A percentile compares a stretch with the other conserved stretches of the same genome.
Evolutionary conservation across 1,140 invertebrate genomes (phyloP).

Genomic region (Philotrypesis tridentata): DNA sequence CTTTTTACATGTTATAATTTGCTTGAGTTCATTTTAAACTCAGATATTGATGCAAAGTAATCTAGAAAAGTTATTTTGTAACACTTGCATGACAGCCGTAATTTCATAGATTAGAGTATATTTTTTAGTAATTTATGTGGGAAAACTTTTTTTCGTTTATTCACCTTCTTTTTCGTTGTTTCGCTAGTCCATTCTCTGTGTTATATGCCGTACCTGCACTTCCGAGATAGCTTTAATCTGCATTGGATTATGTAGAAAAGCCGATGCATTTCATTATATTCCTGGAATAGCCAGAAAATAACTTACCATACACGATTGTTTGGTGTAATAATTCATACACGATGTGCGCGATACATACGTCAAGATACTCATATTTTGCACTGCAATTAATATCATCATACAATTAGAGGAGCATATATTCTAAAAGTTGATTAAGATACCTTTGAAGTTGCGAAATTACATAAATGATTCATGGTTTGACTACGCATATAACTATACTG

Average conservation of each 20-base stretch:
- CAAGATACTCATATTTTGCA: too few species aligned
- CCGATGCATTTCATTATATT: constrained; percentile 61
- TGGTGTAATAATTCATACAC: not conserved
- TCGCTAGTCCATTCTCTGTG: constrained; percentile 8
- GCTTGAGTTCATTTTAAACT: not conserved
- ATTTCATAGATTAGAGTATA: not conserved
- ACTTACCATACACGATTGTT: not conserved
- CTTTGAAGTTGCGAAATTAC: not conserved
- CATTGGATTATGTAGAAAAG: constrained; percentile 61
- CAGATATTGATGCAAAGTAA: too few species aligned
- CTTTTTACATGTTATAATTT: too few species aligned
- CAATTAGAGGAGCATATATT: not conserved
- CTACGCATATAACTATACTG: too few species aligned
- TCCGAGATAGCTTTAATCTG: constrained; percentile 57
- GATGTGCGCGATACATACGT: not conserved
- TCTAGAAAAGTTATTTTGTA: too few species aligned
- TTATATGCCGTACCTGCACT: constrained; percentile 33
- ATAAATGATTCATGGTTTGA: not conserved
- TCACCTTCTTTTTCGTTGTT: not conserved
- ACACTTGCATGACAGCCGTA: too few species aligned
- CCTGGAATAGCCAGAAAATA: constrained; percentile 29
- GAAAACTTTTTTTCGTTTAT: not conserved
- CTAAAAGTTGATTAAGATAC: not conserved
- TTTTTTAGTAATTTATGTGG: not conserved
- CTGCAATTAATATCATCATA: not conserved